Percentiles rank a stretch among this genome's conserved stretches.
These are phyloP conservation scores for Diplodus sargus DNA, from an alignment of 2,797 vertebrate genomes.

Conservation along the genomic window DNA sequence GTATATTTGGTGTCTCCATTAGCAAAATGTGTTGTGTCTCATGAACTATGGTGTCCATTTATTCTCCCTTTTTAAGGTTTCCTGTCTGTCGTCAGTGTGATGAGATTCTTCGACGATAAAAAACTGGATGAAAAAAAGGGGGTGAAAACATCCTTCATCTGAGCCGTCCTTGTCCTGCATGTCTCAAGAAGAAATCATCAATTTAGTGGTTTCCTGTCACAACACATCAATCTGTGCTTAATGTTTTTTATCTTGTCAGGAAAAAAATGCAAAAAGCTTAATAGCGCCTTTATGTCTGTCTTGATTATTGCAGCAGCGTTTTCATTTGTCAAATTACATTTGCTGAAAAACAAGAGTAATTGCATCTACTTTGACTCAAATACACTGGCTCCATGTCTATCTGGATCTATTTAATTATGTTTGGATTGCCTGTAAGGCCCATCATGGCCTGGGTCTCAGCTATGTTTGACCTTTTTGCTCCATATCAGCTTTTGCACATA, in stretches of 20 bases:
- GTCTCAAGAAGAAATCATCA: neutral
- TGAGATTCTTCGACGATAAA: neutral
- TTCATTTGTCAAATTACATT: neutral
- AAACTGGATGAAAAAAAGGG: too few relatives aligned
- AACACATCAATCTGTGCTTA: neutral
- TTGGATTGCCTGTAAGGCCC: neutral
- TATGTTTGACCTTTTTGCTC: conserved; percentile 8
- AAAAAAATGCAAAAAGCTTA: neutral
- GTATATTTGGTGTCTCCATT: neutral
- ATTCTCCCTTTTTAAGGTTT: neutral
- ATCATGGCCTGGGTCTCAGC: neutral
- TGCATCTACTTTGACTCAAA: neutral
- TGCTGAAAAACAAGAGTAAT: neutral
- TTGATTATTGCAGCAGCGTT: neutral
- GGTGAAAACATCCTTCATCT: neutral
- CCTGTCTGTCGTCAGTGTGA: neutral
- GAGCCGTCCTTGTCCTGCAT: neutral
- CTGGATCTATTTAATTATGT: neutral
- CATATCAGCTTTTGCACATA: neutral
- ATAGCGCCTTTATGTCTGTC: neutral
- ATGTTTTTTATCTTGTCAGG: neutral
- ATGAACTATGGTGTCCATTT: neutral
- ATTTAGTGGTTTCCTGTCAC: neutral
- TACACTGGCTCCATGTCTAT: neutral
- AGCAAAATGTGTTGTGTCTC: neutral